Percentiles rank a stretch among this genome's conserved stretches.
Evolutionary conservation across 2,797 vertebrate species (phyloP).

Genomic region (Notoglanidium macrostoma): DNA sequence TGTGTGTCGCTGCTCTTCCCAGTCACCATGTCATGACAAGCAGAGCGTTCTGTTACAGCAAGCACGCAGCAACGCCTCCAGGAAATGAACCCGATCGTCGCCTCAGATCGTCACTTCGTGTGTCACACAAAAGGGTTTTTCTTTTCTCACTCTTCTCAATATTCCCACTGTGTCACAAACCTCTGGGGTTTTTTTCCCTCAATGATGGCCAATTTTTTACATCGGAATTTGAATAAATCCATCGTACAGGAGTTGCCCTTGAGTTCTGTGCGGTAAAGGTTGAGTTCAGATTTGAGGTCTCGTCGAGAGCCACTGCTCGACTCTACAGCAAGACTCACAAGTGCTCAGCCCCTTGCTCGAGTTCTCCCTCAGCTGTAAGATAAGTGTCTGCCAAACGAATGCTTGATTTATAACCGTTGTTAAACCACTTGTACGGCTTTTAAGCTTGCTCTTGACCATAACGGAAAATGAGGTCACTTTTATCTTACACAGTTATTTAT

Average conservation of each 20-base stretch:
- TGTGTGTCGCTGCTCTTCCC: conserved; percentile 24
- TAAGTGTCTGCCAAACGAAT: background rate
- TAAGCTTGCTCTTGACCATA: background rate
- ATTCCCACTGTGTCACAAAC: background rate
- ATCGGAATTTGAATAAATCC: no score
- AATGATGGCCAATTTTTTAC: background rate
- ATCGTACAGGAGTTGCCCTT: no score
- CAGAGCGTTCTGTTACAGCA: conserved; percentile 24
- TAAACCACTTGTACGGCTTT: background rate
- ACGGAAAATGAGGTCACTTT: background rate
- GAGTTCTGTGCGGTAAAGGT: background rate
- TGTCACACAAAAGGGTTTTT: conserved; percentile 26
- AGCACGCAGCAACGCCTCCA: conserved; percentile 26
- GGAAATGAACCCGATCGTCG: conserved; percentile 48
- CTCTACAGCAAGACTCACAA: background rate
- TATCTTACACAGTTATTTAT: no score
- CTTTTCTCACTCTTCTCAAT: background rate
- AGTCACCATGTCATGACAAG: conserved; percentile 45
- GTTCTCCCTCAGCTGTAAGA: background rate
- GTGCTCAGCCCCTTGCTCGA: background rate
- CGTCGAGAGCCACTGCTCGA: background rate
- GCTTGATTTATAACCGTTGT: background rate
- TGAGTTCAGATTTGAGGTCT: background rate
- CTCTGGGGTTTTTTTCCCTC: background rate
- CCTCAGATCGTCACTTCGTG: background rate